Evolutionary conservation across 2,113 vertebrate species (phyloP), one percentile per base, ranked within the genome.

Genomic region (Gavia stellata): DNA sequence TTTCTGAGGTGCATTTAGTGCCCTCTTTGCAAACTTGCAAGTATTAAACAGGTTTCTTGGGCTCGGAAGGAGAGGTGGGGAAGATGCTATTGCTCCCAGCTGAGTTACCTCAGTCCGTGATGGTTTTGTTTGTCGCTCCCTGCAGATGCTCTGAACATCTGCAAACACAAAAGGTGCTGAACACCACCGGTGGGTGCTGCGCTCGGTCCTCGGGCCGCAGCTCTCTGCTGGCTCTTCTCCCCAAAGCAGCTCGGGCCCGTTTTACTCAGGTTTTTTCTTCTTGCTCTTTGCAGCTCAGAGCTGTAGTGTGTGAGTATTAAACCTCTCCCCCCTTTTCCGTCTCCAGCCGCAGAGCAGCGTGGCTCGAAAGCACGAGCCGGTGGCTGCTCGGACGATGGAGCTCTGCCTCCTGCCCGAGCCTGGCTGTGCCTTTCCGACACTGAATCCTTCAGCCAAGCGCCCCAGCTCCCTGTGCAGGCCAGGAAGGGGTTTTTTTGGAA

Each of bases 41-140:
- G n/a, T 1, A 9, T 23, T 28, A 31, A 50, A 21, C 10, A 1
- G 1, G 40, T 7, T n/a, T 3, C 68, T 62, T 2, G 7, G 4
- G 75, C 45, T 5, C 0, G 42, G 65, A 12, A 4, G 44, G 66
- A 14, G 78, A 14, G 8, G 66, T 7, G 56, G 52, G 31, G 29
- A 71, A 49, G 14, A 47, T 1, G 68, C 65, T 19, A 4, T 9
- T 8, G 3, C 72, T 58, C 2, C 1, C 12, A 1, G 52, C 36
- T 18, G 45, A 0, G 50, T 9, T 3, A 0, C 4, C 44, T 47
- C 3, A 0, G 1, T 1, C 81, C 1, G 3, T 53, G 28, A 29
- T 58, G 3, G 42, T 6, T 68, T 8, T 4, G 0, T 59, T 15
- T 49, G 53, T 65, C 44, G 2, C 83, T 33, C 7, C 36, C 14